These are phyloP conservation scores for Hermodice carunculata DNA, from an alignment of 2,888 invertebrate species.

Conservation along the genomic window DNA sequence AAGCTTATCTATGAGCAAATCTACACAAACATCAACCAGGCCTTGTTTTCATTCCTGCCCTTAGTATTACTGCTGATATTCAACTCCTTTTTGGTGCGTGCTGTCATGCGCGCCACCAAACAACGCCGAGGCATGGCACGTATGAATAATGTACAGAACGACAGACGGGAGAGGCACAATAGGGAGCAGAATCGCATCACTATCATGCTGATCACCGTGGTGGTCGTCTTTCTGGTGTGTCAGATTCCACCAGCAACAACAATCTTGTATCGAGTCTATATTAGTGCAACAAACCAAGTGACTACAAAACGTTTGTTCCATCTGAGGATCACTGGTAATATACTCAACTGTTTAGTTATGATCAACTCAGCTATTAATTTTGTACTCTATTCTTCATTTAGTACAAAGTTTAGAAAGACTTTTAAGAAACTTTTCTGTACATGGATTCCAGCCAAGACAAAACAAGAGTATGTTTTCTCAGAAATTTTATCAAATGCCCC, in stretches of 20 bases:
- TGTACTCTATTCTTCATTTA: conserved; percentile 82
- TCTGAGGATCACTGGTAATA: conserved; percentile 75
- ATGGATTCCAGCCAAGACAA: no score
- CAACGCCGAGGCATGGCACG: conserved; percentile 49
- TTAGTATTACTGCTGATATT: conserved; percentile 79
- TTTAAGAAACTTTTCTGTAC: conserved; percentile 38
- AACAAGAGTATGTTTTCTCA: no score
- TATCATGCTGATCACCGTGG: conserved; percentile 81
- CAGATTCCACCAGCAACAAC: conserved; percentile 79
- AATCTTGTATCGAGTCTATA: conserved; percentile 70
- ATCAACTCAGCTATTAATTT: conserved; percentile 84
- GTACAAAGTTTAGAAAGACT: conserved; percentile 59
- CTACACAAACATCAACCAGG: conserved; percentile 36
- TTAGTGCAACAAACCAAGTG: conserved; percentile 29
- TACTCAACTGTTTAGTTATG: conserved; percentile 80
- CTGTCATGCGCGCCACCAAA: conserved; percentile 70
- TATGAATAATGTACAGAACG: conserved; percentile 72
- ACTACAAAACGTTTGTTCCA: conserved; percentile 30
- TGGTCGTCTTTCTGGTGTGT: conserved; percentile 81
- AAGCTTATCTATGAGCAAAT: conserved; percentile 17
- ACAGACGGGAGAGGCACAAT: conserved; percentile 31
- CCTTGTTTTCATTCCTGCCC: conserved; percentile 77
- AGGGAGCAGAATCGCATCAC: conserved; percentile 76
- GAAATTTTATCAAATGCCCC: no score
- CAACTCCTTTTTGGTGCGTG: conserved; percentile 79